Percentiles rank a stretch among this genome's conserved stretches.
Evolutionary conservation across 2,113 vertebrate genomes (phyloP).

Genomic region (Crypturellus undulatus): DNA sequence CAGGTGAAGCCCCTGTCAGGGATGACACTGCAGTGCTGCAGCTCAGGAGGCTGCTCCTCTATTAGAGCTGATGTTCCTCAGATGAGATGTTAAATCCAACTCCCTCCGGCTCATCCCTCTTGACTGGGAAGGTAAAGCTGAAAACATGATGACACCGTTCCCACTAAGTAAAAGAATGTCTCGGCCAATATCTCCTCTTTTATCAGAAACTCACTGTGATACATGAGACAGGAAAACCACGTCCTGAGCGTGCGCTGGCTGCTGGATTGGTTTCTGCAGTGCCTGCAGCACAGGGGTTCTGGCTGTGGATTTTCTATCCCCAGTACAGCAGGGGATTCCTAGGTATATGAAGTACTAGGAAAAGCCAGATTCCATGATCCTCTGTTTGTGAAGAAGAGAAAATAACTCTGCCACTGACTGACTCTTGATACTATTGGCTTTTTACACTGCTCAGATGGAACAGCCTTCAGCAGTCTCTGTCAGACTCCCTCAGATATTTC

Average conservation of each 20-base stretch:
- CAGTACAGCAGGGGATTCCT: background rate
- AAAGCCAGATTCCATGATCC: background rate
- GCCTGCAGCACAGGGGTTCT: background rate
- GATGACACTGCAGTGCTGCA: background rate
- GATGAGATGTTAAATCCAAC: background rate
- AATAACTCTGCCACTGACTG: background rate
- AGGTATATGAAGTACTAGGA: background rate
- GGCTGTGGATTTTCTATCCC: background rate
- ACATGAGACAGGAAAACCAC: background rate
- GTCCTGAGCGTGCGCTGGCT: background rate
- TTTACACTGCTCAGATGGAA: background rate
- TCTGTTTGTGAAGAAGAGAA: background rate
- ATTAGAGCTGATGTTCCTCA: background rate
- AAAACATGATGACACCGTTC: background rate
- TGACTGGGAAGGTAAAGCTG: background rate
- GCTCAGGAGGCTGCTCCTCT: background rate
- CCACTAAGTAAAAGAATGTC: background rate
- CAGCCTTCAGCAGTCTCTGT: background rate
- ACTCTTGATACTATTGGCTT: background rate
- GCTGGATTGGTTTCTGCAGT: background rate
- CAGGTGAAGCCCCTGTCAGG: background rate
- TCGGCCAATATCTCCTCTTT: background rate
- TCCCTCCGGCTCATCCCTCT: background rate
- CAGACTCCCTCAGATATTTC: background rate
- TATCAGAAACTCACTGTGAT: background rate